Evolutionary conservation across 2,797 vertebrate genomes (phyloP), one percentile per base, ranked within the genome.

Genomic region (Pithecia hirsuta): DNA sequence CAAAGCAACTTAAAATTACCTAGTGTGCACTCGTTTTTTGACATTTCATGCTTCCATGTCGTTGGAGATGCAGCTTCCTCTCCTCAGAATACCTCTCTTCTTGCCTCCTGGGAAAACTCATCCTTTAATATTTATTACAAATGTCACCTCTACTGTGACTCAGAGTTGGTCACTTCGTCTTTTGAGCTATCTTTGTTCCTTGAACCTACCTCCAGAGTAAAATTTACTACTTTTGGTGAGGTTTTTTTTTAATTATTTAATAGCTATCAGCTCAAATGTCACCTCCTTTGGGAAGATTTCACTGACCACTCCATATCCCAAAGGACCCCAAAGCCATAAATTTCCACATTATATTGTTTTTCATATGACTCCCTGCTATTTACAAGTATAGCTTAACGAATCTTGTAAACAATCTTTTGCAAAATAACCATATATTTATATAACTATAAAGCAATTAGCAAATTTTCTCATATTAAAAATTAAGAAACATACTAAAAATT

Each of bases 91-190:
- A 15, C 22, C 39, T 11, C 48, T 19, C 5, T 15, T n/a, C 67
- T 87, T 79, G 28, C 61, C 41, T 90, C 15, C 41, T 55, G 15
- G 70, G 74, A 88, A 96, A 93, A 80, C 13, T 50, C 55, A 39
- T 44, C 78, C 28, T 92, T 93, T 55, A 84, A 33, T 93, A 83
- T 93, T 92, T 89, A 92, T 89, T 93, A 90, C 41, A 84, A 88
- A 57, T 84, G 36, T 88, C 50, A 83, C 52, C 20, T 52, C 22
- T 59, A 36, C 14, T 50, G 24, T 48, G 41, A 87, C 30, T 92
- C 52, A 67, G 8, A 93, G 48, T 50, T 39, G 7, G 26, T 92
- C 1, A 10, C 46, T 90, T 92, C 44, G 46, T 87, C 24, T 90
- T 94, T 36, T 87, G 57, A 93, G 36, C 2, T 79, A 1, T 84